phyloP scores from a whole-genome alignment of 2,113 vertebrate species.

The Aegotheles bennettii region DNA sequence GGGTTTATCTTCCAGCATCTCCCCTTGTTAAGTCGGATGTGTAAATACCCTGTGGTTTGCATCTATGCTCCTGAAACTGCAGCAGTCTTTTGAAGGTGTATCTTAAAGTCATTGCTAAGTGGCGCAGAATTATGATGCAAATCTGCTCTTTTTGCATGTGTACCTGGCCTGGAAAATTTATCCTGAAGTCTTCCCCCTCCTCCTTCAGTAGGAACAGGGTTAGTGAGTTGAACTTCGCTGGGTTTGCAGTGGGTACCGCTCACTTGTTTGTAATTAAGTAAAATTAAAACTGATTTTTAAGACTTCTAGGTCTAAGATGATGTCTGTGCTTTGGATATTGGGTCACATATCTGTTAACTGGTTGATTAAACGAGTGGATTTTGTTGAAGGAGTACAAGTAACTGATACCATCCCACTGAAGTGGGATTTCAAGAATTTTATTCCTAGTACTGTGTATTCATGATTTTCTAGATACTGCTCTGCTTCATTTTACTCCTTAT shows the following conservation, averaged over 20 bases:
- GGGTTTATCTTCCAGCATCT: not conserved
- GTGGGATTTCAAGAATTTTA: not conserved
- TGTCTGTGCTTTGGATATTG: accelerated
- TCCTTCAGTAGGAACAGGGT: not conserved
- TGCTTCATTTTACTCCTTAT: not conserved
- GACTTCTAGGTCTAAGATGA: not conserved
- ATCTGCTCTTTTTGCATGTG: not conserved
- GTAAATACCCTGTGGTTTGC: not conserved
- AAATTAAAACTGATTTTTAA: not conserved
- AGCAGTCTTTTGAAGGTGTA: not conserved
- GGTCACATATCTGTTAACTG: too few relatives aligned
- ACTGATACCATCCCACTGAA: not conserved
- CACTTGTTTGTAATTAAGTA: not conserved
- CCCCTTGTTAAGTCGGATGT: not conserved
- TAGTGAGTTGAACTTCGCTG: not conserved
- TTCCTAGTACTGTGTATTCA: not conserved
- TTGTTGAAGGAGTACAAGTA: not conserved
- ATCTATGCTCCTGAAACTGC: not conserved
- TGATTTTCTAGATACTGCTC: not conserved
- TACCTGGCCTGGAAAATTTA: not conserved
- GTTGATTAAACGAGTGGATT: not conserved
- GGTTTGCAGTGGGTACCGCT: not conserved
- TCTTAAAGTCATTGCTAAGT: not conserved
- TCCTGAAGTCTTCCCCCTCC: not conserved
- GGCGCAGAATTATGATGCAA: not conserved